phyloP scores from a whole-genome alignment of 2,113 vertebrate genomes.

The Tachuris rubrigastra region DNA sequence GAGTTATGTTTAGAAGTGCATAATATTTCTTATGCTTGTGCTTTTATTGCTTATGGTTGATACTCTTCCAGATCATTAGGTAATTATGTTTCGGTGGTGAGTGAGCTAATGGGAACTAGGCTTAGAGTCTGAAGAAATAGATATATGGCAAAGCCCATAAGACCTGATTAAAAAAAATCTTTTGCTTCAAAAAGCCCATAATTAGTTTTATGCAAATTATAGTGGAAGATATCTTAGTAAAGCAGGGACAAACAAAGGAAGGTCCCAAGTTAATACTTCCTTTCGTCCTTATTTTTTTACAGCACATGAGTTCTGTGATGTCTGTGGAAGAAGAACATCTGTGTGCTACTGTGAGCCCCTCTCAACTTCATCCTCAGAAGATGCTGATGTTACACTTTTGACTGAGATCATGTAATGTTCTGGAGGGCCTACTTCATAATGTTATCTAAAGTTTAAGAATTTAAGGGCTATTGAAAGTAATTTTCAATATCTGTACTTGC shows the following conservation, averaged over 20 bases:
- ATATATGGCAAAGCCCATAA: not conserved
- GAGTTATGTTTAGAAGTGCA: not conserved
- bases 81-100: not conserved
- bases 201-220: not conserved
- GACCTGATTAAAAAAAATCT: not conserved
- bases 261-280: not conserved
- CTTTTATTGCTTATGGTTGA: not conserved
- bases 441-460: not conserved
- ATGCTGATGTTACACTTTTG: not conserved
- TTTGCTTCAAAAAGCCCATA: not conserved
- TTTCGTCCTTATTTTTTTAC: not conserved
- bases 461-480: not conserved
- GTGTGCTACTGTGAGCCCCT: not conserved
- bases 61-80: not conserved
- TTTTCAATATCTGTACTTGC: not conserved
- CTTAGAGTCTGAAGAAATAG: not conserved
- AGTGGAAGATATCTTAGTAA: not conserved
- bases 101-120: not conserved
- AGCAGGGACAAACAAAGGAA: not conserved
- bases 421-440: not conserved
- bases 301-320: not conserved
- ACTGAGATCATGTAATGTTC: not conserved
- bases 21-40: not conserved
- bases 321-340: not conserved
- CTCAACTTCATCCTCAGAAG: not conserved